Conservation (phyloP, 2,797 vertebrate species). For the Leuciscus waleckii region DNA sequence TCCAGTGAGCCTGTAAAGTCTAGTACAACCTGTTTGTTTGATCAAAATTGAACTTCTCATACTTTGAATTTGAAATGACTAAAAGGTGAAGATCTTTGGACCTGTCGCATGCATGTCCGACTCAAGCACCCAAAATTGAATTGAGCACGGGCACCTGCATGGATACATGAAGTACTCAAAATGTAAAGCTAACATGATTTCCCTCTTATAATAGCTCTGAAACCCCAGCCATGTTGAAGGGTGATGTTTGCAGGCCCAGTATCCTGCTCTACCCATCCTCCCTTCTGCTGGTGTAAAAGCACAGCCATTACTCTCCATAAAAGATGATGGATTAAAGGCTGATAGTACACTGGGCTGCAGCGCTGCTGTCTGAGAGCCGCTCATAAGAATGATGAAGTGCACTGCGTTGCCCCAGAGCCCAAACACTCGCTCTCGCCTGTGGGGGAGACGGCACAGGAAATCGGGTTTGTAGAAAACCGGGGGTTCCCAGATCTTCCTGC, state of each 20-base stretch:
- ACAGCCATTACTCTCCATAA: conserved; percentile 85
- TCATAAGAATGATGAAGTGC: conserved; percentile 87
- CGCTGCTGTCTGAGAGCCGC: conserved; percentile 70
- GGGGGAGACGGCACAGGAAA: conserved; percentile 70
- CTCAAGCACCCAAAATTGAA: background rate
- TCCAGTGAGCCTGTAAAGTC: background rate
- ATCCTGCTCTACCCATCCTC: conserved; percentile 49
- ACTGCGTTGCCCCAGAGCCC: conserved; percentile 71
- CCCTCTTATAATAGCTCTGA: background rate
- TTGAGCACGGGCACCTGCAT: background rate
- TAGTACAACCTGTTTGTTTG: background rate
- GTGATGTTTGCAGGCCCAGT: conserved; percentile 27
- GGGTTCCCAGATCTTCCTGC: conserved; percentile 48
- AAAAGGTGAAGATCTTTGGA: background rate
- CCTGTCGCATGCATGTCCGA: background rate
- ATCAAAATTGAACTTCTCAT: background rate
- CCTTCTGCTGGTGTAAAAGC: conserved; percentile 75
- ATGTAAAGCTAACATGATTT: background rate
- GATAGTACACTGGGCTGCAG: conserved; percentile 75
- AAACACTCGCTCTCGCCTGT: conserved; percentile 72
- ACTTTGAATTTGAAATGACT: background rate
- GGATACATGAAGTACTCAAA: background rate
- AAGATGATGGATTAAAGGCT: conserved; percentile 84
- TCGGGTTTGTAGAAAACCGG: conserved; percentile 56
- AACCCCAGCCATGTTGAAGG: conserved; percentile 17